Evolutionary conservation across 1,140 invertebrate genomes (phyloP), one percentile per base, ranked within the genome.

Genomic region (Magallana angulata): DNA sequence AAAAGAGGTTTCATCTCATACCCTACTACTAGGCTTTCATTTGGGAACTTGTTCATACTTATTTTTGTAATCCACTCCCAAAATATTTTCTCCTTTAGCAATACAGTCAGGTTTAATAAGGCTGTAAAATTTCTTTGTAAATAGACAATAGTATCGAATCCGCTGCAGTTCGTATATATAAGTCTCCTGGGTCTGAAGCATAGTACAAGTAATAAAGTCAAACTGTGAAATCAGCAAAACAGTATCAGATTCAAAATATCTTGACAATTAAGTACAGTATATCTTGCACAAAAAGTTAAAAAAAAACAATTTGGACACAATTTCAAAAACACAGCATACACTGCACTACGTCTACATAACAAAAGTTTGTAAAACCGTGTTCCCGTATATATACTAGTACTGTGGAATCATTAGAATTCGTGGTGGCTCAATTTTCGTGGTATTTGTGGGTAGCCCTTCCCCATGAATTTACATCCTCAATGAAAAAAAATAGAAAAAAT

Each of bases 241-340:
- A 48, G 36, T 48, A 48, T 48, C 36, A 48, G 36, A 48, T 48
- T 48, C 36, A 48, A 48, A 48, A 48, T 48, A 48, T 48, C 36
- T 48, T 48, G 36, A 48, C 36, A 48, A 48, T 48, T 48, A 4
- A 48, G 36, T 48, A 48, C 3, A 5, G 36, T 48, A 48, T 1
- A 48, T 48, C 36, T 48, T 48, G 36, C 5, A 48, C 36, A 48
- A 48, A 48, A 5, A 5, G 36, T 48, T 48, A 48, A 48, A 48
- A 48, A 48, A 48, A 48, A 48, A 0, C 24, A 24, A 89, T 58
- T 24, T 89, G 16, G 1, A 90, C 84, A 80, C 85, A 60, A 59
- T 87, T 84, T 2, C 14, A 89, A 76, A 76, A 90, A 90, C n/a
- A 90, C 14, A 48, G 57, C 57, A 59, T 87, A 87, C 12, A 89